Conservation (phyloP, 2,888 invertebrate genomes). For the Napeogenes inachia region DNA sequence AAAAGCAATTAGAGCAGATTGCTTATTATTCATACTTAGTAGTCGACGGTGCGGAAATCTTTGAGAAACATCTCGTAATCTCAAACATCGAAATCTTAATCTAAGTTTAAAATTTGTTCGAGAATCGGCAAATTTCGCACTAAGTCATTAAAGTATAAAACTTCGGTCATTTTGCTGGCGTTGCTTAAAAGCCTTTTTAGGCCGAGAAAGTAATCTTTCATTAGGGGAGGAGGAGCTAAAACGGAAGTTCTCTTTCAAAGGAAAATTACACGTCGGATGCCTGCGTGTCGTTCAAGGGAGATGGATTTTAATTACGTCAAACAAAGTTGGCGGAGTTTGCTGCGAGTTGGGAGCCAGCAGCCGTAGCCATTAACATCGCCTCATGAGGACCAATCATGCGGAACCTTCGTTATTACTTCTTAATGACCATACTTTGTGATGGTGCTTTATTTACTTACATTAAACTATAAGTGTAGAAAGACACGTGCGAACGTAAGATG, state of each 20-base stretch:
- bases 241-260: constrained; percentile 77
- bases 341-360: constrained; percentile 33
- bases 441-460: not conserved
- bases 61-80: constrained; percentile 67
- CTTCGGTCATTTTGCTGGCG: constrained; percentile 76
- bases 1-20: constrained; percentile 72
- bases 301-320: constrained; percentile 77
- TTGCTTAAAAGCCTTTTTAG: constrained; percentile 78
- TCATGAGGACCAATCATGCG: constrained; percentile 28
- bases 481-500: too few species aligned
- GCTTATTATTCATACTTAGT: constrained; percentile 69
- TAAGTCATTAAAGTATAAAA: constrained; percentile 79
- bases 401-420: constrained; percentile 42
- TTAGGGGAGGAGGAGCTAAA: constrained; percentile 74
- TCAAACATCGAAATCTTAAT: constrained; percentile 75
- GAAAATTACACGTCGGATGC: constrained; percentile 75
- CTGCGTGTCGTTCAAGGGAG: constrained; percentile 60
- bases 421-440: constrained; percentile 34
- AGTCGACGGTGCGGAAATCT: constrained; percentile 58
- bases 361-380: constrained; percentile 42
- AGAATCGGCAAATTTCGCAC: constrained; percentile 76
- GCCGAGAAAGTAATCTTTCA: constrained; percentile 77
- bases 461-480: too few species aligned
- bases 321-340: constrained; percentile 65
- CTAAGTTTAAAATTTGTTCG: constrained; percentile 77